A percentile compares a stretch with the other conserved stretches of the same genome.
These are phyloP conservation scores for Octodon degus DNA, from an alignment of 2,113 vertebrate species.

Conservation along the genomic window DNA sequence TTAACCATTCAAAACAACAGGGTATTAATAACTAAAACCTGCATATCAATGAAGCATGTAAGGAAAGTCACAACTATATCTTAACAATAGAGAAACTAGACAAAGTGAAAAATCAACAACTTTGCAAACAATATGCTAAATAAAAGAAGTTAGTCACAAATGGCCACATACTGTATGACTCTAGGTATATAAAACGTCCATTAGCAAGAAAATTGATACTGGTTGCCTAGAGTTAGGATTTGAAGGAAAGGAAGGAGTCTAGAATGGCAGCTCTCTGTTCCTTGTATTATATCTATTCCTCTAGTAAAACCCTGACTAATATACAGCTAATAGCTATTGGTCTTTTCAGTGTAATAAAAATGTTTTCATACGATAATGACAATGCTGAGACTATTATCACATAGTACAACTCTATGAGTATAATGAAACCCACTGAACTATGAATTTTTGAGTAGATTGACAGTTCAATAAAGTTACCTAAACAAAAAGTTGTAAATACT, in stretches of 20 bases:
- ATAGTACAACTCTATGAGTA: neutral
- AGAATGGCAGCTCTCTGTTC: neutral
- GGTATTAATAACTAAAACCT: constrained; percentile 27
- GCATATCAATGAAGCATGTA: neutral
- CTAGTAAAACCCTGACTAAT: too few relatives aligned
- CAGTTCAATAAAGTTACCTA: constrained; percentile 1
- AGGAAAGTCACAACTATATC: neutral
- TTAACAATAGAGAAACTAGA: neutral
- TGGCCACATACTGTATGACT: neutral
- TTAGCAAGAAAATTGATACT: neutral
- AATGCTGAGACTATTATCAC: neutral
- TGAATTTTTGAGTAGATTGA: neutral
- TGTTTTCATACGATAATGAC: neutral
- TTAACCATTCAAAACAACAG: neutral
- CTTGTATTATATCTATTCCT: too few relatives aligned
- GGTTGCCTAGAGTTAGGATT: neutral
- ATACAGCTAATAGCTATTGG: neutral
- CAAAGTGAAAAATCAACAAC: constrained; percentile 28
- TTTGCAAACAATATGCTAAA: neutral
- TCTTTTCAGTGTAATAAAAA: neutral
- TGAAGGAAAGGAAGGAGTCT: neutral
- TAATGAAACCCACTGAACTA: neutral
- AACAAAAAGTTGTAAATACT: neutral
- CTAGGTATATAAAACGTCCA: neutral
- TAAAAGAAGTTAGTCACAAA: neutral